phyloP scores from a whole-genome alignment of 2,797 vertebrate species.

The Squalus acanthias region DNA sequence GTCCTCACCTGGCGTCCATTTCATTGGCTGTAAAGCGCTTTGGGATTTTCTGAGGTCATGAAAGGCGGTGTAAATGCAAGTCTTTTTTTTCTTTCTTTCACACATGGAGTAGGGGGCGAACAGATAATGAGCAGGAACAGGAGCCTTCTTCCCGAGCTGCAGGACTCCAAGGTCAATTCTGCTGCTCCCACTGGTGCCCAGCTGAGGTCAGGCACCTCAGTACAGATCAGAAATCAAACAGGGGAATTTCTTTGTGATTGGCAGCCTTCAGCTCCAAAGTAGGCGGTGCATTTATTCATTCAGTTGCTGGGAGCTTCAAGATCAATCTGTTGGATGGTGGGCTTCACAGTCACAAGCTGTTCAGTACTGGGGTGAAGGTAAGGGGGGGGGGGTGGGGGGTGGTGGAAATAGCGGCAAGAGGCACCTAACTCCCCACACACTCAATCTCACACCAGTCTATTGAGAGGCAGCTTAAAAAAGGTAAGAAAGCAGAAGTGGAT shows the following conservation, averaged over 20 bases:
- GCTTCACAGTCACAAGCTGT: neutral
- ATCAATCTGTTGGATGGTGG: neutral
- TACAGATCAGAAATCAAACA: neutral
- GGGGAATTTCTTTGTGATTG: neutral
- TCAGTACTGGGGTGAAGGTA: neutral
- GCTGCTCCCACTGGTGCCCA: neutral
- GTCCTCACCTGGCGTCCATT: neutral
- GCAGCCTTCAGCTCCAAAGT: neutral
- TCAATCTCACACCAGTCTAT: neutral
- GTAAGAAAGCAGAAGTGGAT: neutral
- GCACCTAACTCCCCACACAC: neutral
- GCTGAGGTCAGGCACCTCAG: neutral
- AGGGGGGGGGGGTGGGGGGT: rapidly evolving
- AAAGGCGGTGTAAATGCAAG: too few species aligned
- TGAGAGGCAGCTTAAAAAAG: neutral
- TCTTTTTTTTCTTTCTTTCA: neutral
- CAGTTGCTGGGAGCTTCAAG: neutral
- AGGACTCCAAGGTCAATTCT: neutral
- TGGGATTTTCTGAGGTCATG: neutral
- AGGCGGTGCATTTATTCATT: neutral
- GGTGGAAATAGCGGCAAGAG: neutral
- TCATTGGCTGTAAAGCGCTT: neutral
- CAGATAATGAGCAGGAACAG: neutral
- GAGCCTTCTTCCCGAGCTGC: neutral
- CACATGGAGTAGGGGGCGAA: neutral